phyloP scores from a whole-genome alignment of 1,140 invertebrate species.

The Drosophila lacertosa region DNA sequence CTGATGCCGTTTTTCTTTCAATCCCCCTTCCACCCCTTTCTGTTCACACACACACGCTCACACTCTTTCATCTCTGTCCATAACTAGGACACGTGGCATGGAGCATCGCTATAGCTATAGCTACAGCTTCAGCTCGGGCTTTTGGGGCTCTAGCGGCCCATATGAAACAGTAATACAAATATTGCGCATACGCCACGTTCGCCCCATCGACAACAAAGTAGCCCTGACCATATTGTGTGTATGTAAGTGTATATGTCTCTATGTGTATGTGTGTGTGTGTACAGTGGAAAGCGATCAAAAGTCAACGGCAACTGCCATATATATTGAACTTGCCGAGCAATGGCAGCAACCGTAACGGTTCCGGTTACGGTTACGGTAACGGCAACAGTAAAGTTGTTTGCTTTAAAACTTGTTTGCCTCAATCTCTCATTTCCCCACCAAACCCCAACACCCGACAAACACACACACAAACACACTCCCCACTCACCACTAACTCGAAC shows the following conservation, averaged over 20 bases:
- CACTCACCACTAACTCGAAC: not conserved
- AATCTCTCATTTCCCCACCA: not conserved
- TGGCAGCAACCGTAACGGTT: constrained; percentile 49
- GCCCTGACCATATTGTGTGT: constrained; percentile 27
- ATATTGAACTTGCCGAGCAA: constrained; percentile 57
- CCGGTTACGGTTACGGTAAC: constrained; percentile 54
- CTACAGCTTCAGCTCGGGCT: constrained; percentile 19
- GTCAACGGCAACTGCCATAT: constrained; percentile 71
- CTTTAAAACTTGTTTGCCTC: constrained; percentile 52
- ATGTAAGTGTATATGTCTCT: constrained; percentile 4
- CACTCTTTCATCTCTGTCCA: constrained; percentile 4
- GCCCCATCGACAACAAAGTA: constrained; percentile 48
- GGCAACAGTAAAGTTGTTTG: constrained; percentile 54
- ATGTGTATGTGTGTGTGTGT: constrained; percentile 20
- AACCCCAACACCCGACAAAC: not conserved
- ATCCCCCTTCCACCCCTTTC: not conserved
- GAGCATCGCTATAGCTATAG: constrained; percentile 14
- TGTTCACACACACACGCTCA: constrained; percentile 9
- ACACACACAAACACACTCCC: not conserved
- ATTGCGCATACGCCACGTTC: constrained; percentile 75
- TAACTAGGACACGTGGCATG: constrained; percentile 53
- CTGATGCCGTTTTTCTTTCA: constrained; percentile 69
- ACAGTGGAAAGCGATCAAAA: constrained; percentile 65
- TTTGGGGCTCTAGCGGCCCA: constrained; percentile 27
- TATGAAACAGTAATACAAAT: constrained; percentile 77